Conservation (phyloP, 2,888 invertebrate species). For the Phyllotreta striolata region DNA sequence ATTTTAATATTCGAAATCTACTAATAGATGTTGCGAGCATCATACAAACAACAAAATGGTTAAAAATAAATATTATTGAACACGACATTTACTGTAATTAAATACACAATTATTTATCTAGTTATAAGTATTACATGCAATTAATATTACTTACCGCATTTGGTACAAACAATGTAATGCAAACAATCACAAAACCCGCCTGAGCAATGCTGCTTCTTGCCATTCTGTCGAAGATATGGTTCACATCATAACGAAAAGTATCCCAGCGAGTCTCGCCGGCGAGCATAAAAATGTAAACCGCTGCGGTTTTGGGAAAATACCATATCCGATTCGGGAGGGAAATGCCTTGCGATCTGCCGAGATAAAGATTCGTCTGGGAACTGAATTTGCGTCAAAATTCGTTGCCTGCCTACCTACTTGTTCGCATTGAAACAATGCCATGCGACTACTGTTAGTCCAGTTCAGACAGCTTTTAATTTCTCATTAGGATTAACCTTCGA, state of each 20-base stretch:
- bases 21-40: no score
- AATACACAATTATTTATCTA: background rate
- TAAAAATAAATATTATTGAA: no score
- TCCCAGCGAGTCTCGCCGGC: background rate
- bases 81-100: constrained; percentile 2
- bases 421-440: background rate
- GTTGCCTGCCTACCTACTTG: constrained; percentile 1
- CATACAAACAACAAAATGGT: no score
- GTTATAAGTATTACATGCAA: no score
- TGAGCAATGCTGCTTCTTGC: background rate
- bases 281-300: constrained; percentile 1
- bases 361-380: background rate
- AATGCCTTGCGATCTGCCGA: constrained; percentile 13
- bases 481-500: constrained; percentile 2
- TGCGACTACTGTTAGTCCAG: constrained; percentile 1
- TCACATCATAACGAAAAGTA: constrained; percentile 23
- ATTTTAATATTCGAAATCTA: no score
- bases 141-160: constrained; percentile 12
- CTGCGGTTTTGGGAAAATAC: constrained; percentile 29
- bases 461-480: constrained; percentile 8
- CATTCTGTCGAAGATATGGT: constrained; percentile 10
- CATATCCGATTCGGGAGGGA: constrained; percentile 25
- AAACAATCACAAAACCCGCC: background rate
- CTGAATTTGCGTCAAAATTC: constrained; percentile 11
- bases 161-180: background rate